Evolutionary conservation across 2,888 invertebrate genomes (phyloP), one percentile per base, ranked within the genome.

Genomic region (Ommatoiulus sabulosus): DNA sequence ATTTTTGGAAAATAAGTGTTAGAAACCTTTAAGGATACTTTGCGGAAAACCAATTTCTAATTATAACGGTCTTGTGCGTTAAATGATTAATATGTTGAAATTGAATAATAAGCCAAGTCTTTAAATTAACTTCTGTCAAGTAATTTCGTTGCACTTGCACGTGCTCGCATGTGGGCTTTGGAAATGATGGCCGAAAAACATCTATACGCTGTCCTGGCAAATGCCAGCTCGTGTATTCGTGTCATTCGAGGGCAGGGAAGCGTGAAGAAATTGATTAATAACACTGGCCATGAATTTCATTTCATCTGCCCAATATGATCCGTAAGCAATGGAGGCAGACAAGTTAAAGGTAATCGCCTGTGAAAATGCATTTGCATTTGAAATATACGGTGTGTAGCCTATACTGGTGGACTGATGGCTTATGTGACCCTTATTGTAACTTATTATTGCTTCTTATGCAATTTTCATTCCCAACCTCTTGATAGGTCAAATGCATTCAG

Each of bases 291-390:
- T 72, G 24, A 72, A 72, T 24, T 72, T 72, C 24, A 72, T 24
- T 72, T 72, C 24, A 72, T 24, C n/a, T 72, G 72, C 72, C 72
- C 8, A 72, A 72, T 72, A 72, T 72, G 72, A 72, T 72, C 72
- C 12, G 72, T 72, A 72, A 72, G 24, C 72, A 72, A n/a, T 24
- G 72, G 72, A 8, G 24, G 72, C 24, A 72, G n/a, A 24, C 72
- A 72, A 24, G 72, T 10, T 72, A 24, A 24, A 72, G 72, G 20
- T 72, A 72, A 72, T 72, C 72, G 72, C n/a, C 72, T 72, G 72
- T 72, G 72, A 72, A 72, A 72, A 72, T 72, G 72, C 72, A 24
- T 72, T n/a, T 24, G 24, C 72, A 72, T 72, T 72, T 72, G 24
- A 24, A n/a, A 72, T 72, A 72, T 52, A 15, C 24, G 8, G 1